These are phyloP conservation scores for Acleris cristana DNA, from an alignment of 2,888 invertebrate genomes.

Conservation along the genomic window DNA sequence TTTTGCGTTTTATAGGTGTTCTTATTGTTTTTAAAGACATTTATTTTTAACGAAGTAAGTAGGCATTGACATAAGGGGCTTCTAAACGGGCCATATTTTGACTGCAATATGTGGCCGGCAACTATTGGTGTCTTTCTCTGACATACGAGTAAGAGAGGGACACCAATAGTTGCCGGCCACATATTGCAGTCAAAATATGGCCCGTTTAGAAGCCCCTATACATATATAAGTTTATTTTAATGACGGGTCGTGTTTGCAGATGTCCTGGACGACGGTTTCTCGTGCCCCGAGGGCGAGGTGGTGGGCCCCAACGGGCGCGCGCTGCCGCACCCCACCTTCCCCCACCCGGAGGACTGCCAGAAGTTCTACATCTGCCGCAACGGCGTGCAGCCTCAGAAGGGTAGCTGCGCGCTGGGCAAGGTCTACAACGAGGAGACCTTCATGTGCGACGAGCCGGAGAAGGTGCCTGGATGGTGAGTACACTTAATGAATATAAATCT, in stretches of 20 bases:
- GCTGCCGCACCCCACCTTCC: slow-evolving; percentile 90
- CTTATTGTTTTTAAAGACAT: no score
- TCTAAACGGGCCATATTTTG: no score
- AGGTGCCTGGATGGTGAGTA: slow-evolving; percentile 89
- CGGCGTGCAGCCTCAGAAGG: slow-evolving; percentile 89
- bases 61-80: no score
- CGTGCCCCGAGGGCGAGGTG: slow-evolving; percentile 88
- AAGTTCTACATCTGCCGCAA: slow-evolving; percentile 93
- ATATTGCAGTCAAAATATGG: no score
- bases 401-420: slow-evolving; percentile 88
- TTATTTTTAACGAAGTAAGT: no score
- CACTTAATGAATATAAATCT: no score
- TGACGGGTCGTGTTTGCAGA: slow-evolving; percentile 70
- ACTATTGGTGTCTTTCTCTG: no score
- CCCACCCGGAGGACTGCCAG: slow-evolving; percentile 91
- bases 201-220: no score
- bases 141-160: no score
- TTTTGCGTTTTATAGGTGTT: no score
- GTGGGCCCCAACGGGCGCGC: slow-evolving; percentile 87
- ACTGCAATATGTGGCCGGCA: no score
- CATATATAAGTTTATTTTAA: neutral
- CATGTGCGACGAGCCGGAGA: slow-evolving; percentile 90
- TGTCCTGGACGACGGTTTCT: slow-evolving; percentile 89
- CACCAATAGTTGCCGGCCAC: no score
- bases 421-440: slow-evolving; percentile 92